A percentile compares a stretch with the other conserved stretches of the same genome.
phyloP scores from a whole-genome alignment of 2,113 vertebrate genomes.

The Atlantisia rogersi region DNA sequence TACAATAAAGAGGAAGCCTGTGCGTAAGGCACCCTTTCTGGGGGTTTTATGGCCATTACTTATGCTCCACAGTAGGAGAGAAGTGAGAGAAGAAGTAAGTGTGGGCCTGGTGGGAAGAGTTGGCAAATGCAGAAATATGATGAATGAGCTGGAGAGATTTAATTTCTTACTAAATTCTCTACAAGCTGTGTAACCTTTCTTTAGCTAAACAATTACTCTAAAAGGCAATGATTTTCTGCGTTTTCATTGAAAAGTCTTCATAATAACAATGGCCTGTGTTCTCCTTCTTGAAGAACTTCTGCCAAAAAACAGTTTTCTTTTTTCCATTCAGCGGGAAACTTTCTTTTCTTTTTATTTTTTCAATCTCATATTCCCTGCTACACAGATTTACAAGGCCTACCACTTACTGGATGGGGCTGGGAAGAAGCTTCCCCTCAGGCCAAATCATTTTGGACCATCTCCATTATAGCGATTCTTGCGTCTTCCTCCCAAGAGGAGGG shows the following conservation, averaged over 20 bases:
- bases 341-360: conserved; percentile 64
- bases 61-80: conserved; percentile 51
- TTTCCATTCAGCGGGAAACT: conserved; percentile 67
- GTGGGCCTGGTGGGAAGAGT: conserved; percentile 59
- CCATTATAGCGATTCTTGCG: conserved; percentile 4
- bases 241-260: conserved; percentile 66
- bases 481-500: conserved; percentile 27
- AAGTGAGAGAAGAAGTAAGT: conserved; percentile 55
- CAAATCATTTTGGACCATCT: conserved; percentile 25
- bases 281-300: conserved; percentile 64
- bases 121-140: conserved; percentile 69
- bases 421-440: conserved; percentile 33
- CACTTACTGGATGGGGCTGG: conserved; percentile 47
- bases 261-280: conserved; percentile 71
- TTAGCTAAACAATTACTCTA: conserved; percentile 54
- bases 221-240: conserved; percentile 54
- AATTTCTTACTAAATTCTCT: conserved; percentile 70
- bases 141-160: conserved; percentile 68
- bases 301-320: conserved; percentile 67
- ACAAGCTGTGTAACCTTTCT: conserved; percentile 58
- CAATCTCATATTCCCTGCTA: conserved; percentile 44
- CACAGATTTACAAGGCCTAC: conserved; percentile 57
- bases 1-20: conserved; percentile 48
- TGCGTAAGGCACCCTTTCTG: conserved; percentile 29
- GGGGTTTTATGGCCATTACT: conserved; percentile 61